Evolutionary conservation across 1,140 invertebrate genomes (phyloP).

Genomic region (Heliconius melpomene): DNA sequence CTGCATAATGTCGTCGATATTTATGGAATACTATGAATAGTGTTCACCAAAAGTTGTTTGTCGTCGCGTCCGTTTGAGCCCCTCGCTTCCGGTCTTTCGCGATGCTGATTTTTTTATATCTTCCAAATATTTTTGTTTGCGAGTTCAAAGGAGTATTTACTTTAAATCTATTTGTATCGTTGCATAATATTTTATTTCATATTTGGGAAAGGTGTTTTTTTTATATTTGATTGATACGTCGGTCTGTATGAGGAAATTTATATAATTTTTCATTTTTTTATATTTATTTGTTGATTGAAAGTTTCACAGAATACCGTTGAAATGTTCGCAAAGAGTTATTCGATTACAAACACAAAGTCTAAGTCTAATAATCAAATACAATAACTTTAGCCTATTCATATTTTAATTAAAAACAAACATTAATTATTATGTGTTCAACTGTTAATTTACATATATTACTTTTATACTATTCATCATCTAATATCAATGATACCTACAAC

Average conservation of each 20-base stretch:
- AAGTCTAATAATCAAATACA: too few species aligned
- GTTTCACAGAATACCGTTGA: too few species aligned
- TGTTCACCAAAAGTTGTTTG: conserved; percentile 36
- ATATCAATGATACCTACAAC: too few species aligned
- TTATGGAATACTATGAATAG: conserved; percentile 24
- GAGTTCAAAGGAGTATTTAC: conserved; percentile 4
- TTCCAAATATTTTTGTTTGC: conserved; percentile 19
- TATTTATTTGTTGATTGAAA: neutral
- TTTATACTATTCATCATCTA: too few species aligned
- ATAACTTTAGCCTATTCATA: too few species aligned
- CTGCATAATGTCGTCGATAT: conserved; percentile 11
- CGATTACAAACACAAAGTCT: too few species aligned
- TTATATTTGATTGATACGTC: neutral
- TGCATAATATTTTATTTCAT: neutral
- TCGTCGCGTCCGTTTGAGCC: conserved; percentile 35
- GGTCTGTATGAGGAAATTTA: neutral
- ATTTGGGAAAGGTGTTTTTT: neutral
- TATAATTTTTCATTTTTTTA: neutral
- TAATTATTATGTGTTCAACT: too few species aligned
- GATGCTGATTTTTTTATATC: conserved; percentile 26
- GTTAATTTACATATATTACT: too few species aligned
- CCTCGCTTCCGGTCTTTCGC: conserved; percentile 31
- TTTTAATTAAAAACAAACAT: too few species aligned
- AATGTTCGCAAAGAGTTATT: too few species aligned
- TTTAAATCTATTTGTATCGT: neutral